A percentile compares a stretch with the other conserved stretches of the same genome.
Conservation (phyloP, 2,113 vertebrate genomes). For the Podocnemis expansa region DNA sequence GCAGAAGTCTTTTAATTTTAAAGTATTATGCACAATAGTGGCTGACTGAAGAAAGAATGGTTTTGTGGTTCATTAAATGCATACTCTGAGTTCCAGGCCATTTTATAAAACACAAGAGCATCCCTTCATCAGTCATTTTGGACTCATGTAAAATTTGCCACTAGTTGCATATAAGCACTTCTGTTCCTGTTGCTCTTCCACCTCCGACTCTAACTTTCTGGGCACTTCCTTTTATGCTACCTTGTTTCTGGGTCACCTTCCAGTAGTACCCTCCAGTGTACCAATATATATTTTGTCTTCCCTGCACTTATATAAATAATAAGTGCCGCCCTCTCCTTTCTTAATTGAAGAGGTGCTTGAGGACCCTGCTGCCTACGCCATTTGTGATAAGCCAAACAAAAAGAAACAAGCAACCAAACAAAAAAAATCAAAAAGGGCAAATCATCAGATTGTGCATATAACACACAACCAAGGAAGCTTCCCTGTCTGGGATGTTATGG, state of each 20-base stretch:
- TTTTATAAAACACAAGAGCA: too few species aligned
- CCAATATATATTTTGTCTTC: neutral
- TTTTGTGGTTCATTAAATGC: neutral
- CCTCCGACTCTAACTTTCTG: neutral
- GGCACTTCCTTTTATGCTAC: neutral
- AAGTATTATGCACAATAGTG: neutral
- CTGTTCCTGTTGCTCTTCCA: neutral
- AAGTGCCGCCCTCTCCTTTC: too few species aligned
- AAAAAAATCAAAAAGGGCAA: too few species aligned
- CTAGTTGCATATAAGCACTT: neutral
- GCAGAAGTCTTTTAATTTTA: neutral
- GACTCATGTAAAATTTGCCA: neutral
- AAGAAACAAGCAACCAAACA: too few species aligned
- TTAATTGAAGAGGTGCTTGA: too few species aligned
- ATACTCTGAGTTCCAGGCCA: neutral
- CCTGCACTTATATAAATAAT: too few species aligned
- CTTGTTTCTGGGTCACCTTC: neutral
- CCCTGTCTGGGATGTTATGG: too few species aligned
- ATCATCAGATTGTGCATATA: too few species aligned
- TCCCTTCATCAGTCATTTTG: neutral
- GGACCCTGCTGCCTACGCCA: too few species aligned
- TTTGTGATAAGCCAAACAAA: too few species aligned
- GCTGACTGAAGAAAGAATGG: neutral
- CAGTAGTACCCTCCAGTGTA: neutral
- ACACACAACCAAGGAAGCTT: too few species aligned